These are phyloP conservation scores for Chloropsis hardwickii DNA, from an alignment of 2,113 vertebrate species.

Conservation along the genomic window DNA sequence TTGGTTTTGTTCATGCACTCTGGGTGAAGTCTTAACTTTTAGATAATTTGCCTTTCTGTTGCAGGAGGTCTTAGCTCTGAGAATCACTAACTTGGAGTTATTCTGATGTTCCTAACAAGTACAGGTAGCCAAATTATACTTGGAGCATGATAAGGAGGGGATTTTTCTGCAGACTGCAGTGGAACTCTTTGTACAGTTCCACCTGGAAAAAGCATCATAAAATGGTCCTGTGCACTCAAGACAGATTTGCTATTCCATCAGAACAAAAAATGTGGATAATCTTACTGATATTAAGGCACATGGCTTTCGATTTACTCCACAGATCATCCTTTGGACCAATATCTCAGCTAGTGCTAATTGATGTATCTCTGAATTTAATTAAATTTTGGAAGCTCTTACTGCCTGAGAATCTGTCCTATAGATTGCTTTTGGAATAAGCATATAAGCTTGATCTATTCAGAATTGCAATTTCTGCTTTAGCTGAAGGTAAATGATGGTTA, in stretches of 20 bases:
- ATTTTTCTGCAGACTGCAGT: not conserved
- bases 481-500: slow-evolving; percentile 12
- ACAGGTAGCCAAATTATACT: not conserved
- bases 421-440: slow-evolving; percentile 15
- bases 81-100: not conserved
- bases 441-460: not conserved
- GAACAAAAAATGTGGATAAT: not conserved
- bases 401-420: slow-evolving; percentile 3
- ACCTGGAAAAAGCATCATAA: not conserved
- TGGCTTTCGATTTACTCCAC: not conserved
- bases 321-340: not conserved
- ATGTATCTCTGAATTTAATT: slow-evolving; percentile 38
- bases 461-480: slow-evolving; percentile 28
- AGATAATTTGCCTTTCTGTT: not conserved
- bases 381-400: slow-evolving; percentile 29
- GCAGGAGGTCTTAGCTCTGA: not conserved
- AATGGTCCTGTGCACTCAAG: not conserved
- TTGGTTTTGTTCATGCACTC: not conserved
- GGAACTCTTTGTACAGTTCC: not conserved
- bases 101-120: not conserved
- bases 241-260: not conserved
- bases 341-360: not conserved
- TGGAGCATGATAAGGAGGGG: not conserved
- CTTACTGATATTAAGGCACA: not conserved
- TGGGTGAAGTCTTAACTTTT: not conserved